Conservation (phyloP, 2,797 vertebrate genomes). For the Lagorchestes hirsutus region DNA sequence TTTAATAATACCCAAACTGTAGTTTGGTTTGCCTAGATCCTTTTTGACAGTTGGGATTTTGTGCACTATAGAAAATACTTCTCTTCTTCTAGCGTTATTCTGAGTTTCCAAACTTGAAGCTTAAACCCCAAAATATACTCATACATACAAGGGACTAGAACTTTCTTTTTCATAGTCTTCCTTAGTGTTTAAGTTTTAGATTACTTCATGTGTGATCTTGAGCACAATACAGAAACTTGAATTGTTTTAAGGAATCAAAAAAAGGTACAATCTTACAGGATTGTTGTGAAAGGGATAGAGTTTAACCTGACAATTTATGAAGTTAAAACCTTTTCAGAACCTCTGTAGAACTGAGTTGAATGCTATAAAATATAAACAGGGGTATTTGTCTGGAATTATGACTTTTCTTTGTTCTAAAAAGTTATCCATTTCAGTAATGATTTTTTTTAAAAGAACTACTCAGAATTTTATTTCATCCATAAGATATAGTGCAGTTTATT, state of each 20-base stretch:
- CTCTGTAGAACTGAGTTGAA: conserved; percentile 54
- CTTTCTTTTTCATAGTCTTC: background rate
- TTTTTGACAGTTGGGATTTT: conserved; percentile 63
- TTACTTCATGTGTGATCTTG: conserved; percentile 46
- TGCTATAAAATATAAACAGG: conserved; percentile 47
- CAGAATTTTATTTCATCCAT: conserved; percentile 37
- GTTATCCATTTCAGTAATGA: conserved; percentile 45
- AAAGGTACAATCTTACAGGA: conserved; percentile 48
- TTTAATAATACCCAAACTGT: conserved; percentile 48
- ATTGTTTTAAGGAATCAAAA: conserved; percentile 56
- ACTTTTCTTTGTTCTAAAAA: conserved; percentile 41
- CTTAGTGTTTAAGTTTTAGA: conserved; percentile 9
- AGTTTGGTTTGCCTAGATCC: conserved; percentile 71
- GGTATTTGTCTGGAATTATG: conserved; percentile 11
- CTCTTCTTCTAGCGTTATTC: conserved; percentile 31
- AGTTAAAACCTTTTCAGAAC: conserved; percentile 36
- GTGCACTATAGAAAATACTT: conserved; percentile 32
- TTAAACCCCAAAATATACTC: conserved; percentile 50
- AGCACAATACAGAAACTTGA: conserved; percentile 59
- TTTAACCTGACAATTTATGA: conserved; percentile 56
- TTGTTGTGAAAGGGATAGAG: conserved; percentile 52
- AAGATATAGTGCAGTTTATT: conserved; percentile 34
- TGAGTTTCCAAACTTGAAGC: conserved; percentile 57
- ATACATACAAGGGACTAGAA: conserved; percentile 41
- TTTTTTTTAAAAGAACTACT: conserved; percentile 41